A percentile compares a stretch with the other conserved stretches of the same genome.
These are phyloP conservation scores for Mythimna vitellina DNA, from an alignment of 2,888 invertebrate species.

Conservation along the genomic window DNA sequence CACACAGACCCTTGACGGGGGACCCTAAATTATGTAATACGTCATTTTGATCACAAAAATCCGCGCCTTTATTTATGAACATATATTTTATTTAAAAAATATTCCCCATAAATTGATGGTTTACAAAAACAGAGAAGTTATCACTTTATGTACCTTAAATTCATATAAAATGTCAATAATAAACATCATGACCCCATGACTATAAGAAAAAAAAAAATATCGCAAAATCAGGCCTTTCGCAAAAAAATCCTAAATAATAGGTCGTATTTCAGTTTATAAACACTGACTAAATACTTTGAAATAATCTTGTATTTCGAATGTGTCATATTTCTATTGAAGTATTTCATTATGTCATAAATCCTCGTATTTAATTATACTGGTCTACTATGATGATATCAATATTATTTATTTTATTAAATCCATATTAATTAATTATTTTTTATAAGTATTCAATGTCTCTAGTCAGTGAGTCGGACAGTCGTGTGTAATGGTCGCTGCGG, in stretches of 20 bases:
- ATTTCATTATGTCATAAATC: background rate
- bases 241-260: background rate
- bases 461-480: background rate
- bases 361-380: background rate
- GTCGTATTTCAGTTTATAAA: background rate
- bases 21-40: constrained; percentile 69
- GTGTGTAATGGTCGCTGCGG: background rate
- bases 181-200: constrained; percentile 2
- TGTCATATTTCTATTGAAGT: background rate
- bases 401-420: background rate
- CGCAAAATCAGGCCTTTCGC: constrained; percentile 34
- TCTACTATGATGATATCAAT: background rate
- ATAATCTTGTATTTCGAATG: background rate
- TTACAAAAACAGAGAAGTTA: constrained; percentile 29
- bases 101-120: constrained; percentile 42
- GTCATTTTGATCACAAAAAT: constrained; percentile 74
- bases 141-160: constrained; percentile 31
- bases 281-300: background rate
- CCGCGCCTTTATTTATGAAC: constrained; percentile 67
- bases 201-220: constrained; percentile 12
- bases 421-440: background rate
- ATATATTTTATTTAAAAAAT: constrained; percentile 65
- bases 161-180: constrained; percentile 21
- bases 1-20: constrained; percentile 62
- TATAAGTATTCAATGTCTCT: background rate